Evolutionary conservation across 2,113 vertebrate species (phyloP).

Genomic region (Leptocoma aspasia): DNA sequence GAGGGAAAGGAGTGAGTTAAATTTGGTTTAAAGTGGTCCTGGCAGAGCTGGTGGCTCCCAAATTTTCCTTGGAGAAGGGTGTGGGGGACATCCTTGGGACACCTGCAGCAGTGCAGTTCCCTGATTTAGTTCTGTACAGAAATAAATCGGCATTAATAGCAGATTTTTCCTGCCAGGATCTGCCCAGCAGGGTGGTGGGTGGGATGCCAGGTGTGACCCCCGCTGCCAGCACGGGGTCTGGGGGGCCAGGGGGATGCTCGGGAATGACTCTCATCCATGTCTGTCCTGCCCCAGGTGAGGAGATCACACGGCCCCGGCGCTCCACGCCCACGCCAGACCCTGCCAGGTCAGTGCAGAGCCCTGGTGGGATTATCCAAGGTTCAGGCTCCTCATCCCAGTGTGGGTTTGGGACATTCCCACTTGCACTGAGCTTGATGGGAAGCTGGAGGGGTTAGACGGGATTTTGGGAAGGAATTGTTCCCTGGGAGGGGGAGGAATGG

Average conservation of each 20-base stretch:
- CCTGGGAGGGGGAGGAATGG: not conserved
- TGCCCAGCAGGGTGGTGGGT: not conserved
- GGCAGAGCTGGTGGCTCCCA: not conserved
- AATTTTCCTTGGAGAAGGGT: not conserved
- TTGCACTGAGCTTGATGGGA: rapidly evolving
- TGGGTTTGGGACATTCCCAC: rapidly evolving
- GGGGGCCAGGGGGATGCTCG: not conserved
- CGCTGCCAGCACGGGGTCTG: no score
- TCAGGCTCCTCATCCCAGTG: rapidly evolving
- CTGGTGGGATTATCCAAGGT: rapidly evolving
- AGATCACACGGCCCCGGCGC: conserved; percentile 90
- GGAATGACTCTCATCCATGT: rapidly evolving
- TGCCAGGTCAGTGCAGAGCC: conserved; percentile 73
- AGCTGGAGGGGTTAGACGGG: not conserved
- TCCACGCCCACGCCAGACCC: conserved; percentile 85
- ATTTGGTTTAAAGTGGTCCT: not conserved
- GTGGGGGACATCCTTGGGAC: not conserved
- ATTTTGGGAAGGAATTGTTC: not conserved
- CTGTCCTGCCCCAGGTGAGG: conserved; percentile 80
- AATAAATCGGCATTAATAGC: not conserved
- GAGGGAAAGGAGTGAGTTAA: rapidly evolving
- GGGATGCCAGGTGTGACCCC: not conserved
- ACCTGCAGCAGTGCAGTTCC: rapidly evolving
- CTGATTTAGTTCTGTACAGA: rapidly evolving
- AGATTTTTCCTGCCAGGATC: not conserved